Percentiles rank a stretch among this genome's conserved stretches.
Evolutionary conservation across 1,140 invertebrate genomes (phyloP).

Genomic region (Drosophila pseudoobscura): DNA sequence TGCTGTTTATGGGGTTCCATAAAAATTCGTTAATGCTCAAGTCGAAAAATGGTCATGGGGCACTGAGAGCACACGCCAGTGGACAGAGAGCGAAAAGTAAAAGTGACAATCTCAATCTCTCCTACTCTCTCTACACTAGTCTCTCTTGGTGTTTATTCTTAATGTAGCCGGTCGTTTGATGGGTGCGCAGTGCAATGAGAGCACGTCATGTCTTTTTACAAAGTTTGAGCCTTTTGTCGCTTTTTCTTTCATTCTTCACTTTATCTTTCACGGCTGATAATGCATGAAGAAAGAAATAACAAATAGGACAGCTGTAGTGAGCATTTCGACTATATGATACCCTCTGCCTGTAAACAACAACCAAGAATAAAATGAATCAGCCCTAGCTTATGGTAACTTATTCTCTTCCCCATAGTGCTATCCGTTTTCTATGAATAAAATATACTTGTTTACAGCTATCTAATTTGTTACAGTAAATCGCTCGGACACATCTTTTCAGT

Average conservation of each 20-base stretch:
- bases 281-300: constrained; percentile 17
- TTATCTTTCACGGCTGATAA: constrained; percentile 18
- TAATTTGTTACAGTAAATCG: too few relatives aligned
- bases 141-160: not conserved
- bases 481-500: too few relatives aligned
- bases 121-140: not conserved
- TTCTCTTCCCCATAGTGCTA: too few relatives aligned
- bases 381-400: too few relatives aligned
- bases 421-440: too few relatives aligned
- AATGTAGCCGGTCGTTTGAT: not conserved
- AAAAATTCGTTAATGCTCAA: not conserved
- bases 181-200: constrained; percentile 4
- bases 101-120: not conserved
- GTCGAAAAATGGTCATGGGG: not conserved
- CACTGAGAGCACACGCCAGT: not conserved
- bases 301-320: too few relatives aligned
- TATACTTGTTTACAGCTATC: too few relatives aligned
- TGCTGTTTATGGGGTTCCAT: not conserved
- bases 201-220: constrained; percentile 16
- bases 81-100: constrained; percentile 6
- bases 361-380: too few relatives aligned
- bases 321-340: too few relatives aligned
- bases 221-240: constrained; percentile 14
- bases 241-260: constrained; percentile 3
- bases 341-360: too few relatives aligned